Conservation (phyloP, 1,140 invertebrate species). For the Araneus ventricosus region DNA sequence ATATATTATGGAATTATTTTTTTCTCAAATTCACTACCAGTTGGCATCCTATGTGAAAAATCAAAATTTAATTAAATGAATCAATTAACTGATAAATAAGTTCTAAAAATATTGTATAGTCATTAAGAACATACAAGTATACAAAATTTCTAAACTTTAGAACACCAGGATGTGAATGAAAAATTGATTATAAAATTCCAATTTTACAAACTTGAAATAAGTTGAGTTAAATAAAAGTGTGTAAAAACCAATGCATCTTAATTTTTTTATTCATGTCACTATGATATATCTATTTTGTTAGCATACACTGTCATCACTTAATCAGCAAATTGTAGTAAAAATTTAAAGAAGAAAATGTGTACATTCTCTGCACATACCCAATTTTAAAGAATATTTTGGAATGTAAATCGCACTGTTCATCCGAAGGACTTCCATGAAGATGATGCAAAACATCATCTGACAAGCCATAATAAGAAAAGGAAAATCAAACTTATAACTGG, state of each 20-base stretch:
- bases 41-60: too few relatives aligned
- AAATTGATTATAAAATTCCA: not conserved
- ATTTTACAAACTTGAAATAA: not conserved
- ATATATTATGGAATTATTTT: too few relatives aligned
- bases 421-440: slow-evolving; percentile 78
- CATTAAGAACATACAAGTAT: too few relatives aligned
- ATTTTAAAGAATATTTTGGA: slow-evolving; percentile 57
- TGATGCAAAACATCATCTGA: slow-evolving; percentile 81
- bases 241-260: not conserved
- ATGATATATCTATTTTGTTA: not conserved
- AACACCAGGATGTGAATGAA: too few relatives aligned
- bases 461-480: slow-evolving; percentile 81
- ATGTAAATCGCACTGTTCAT: slow-evolving; percentile 31
- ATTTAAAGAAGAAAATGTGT: not conserved
- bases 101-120: too few relatives aligned
- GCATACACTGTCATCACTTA: not conserved
- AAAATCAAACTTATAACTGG: slow-evolving; percentile 80
- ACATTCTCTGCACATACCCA: slow-evolving; percentile 10
- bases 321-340: not conserved
- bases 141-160: too few relatives aligned
- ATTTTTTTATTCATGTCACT: not conserved
- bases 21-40: too few relatives aligned
- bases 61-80: too few relatives aligned
- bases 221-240: not conserved
- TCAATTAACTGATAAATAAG: too few relatives aligned